Conservation (phyloP, 2,888 invertebrate genomes). For the Molanna angustata region DNA sequence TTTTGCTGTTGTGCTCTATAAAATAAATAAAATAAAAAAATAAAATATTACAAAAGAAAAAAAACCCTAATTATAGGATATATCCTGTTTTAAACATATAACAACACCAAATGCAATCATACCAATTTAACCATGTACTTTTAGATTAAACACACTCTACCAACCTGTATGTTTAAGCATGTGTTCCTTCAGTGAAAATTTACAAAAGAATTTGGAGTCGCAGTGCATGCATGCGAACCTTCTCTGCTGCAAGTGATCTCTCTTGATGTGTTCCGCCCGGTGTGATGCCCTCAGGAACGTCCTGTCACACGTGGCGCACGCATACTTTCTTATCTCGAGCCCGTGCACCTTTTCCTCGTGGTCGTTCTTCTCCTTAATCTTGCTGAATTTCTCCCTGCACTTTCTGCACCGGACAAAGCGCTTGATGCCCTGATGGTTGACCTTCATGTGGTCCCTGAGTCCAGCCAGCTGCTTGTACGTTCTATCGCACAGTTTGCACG, state of each 20-base stretch:
- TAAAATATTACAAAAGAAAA: too few species aligned
- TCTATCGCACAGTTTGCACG: slow-evolving; percentile 5
- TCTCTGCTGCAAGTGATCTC: neutral
- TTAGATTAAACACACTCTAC: too few species aligned
- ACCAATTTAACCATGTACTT: too few species aligned
- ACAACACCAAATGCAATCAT: too few species aligned
- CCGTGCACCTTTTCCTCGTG: neutral
- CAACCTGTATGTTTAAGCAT: slow-evolving; percentile 1
- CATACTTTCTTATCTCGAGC: neutral
- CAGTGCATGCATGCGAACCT: neutral
- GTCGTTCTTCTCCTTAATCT: neutral
- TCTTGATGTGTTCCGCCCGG: neutral
- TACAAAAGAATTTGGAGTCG: neutral
- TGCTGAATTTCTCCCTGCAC: slow-evolving; percentile 1
- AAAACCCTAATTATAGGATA: too few species aligned
- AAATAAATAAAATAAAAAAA: too few species aligned
- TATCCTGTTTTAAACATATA: too few species aligned
- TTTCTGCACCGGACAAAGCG: neutral
- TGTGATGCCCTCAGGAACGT: neutral
- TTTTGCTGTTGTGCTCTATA: too few species aligned
- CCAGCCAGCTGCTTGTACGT: neutral
- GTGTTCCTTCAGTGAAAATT: neutral
- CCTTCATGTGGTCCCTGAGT: neutral
- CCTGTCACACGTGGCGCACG: slow-evolving; percentile 1
- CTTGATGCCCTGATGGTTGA: neutral